These are phyloP conservation scores for Lagodon rhomboides DNA, from an alignment of 2,797 vertebrate species.

Conservation along the genomic window DNA sequence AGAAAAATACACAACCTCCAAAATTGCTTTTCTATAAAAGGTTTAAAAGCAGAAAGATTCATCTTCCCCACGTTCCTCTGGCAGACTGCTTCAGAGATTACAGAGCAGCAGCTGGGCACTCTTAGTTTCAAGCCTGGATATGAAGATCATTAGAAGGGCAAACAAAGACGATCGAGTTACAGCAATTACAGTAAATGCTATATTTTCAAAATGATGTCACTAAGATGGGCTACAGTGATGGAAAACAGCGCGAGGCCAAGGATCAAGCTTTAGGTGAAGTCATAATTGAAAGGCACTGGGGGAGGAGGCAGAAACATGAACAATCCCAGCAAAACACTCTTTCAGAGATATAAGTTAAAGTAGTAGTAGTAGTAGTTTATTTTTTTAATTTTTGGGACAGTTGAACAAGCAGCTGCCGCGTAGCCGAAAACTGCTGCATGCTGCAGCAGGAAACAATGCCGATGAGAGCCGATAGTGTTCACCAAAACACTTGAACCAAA, in stretches of 20 bases:
- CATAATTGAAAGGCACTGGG: not conserved
- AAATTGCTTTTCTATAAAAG: constrained; percentile 28
- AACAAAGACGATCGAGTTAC: constrained; percentile 15
- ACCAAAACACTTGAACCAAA: no score
- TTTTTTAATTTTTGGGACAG: not conserved
- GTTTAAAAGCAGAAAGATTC: constrained; percentile 21
- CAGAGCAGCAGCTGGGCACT: not conserved
- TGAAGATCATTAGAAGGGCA: constrained; percentile 1
- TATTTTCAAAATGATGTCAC: constrained; percentile 15
- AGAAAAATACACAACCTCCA: constrained; percentile 8
- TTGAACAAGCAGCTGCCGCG: not conserved
- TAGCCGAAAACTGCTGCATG: not conserved
- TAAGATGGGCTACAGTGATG: not conserved
- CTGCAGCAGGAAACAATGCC: not conserved
- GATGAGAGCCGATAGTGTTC: no score
- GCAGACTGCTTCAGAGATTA: constrained; percentile 33
- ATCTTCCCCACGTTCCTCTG: constrained; percentile 29
- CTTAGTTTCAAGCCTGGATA: constrained; percentile 14
- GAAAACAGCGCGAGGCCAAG: not conserved
- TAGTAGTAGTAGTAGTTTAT: not conserved
- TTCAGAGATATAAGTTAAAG: not conserved
- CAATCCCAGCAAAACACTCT: not conserved
- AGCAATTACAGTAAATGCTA: constrained; percentile 9
- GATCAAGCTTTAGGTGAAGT: not conserved
- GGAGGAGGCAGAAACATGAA: not conserved